These are phyloP conservation scores for Odocoileus virginianus DNA, from an alignment of 2,113 vertebrate genomes.

Conservation along the genomic window DNA sequence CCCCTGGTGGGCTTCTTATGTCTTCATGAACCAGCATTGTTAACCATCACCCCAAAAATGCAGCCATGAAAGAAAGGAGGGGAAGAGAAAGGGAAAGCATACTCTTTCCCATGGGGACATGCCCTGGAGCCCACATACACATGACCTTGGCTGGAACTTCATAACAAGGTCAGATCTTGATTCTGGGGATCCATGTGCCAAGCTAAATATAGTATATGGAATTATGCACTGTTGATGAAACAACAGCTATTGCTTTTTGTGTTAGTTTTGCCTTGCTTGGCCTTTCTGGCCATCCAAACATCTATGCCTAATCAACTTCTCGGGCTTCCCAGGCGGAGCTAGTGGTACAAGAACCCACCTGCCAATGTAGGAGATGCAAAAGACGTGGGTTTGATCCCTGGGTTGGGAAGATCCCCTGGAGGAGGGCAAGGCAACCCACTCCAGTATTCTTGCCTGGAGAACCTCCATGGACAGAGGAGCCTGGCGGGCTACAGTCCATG, in stretches of 20 bases:
- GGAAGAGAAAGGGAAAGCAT: neutral
- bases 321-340: neutral
- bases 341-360: neutral
- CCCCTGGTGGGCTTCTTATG: too few species aligned
- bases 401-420: neutral
- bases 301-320: neutral
- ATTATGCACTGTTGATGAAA: neutral
- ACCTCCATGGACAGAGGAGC: neutral
- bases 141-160: neutral
- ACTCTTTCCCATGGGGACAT: accelerated
- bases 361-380: neutral
- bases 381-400: neutral
- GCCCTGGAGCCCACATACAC: neutral
- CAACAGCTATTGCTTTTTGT: neutral
- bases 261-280: neutral
- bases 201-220: neutral
- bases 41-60: neutral
- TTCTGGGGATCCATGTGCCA: neutral
- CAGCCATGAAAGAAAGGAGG: neutral
- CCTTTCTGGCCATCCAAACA: neutral
- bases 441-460: neutral
- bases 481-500: neutral
- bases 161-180: neutral
- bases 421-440: neutral
- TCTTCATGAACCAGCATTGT: too few species aligned